Evolutionary conservation across 1,140 invertebrate genomes (phyloP), one percentile per base, ranked within the genome.

Genomic region (Cotesia vestalis): DNA sequence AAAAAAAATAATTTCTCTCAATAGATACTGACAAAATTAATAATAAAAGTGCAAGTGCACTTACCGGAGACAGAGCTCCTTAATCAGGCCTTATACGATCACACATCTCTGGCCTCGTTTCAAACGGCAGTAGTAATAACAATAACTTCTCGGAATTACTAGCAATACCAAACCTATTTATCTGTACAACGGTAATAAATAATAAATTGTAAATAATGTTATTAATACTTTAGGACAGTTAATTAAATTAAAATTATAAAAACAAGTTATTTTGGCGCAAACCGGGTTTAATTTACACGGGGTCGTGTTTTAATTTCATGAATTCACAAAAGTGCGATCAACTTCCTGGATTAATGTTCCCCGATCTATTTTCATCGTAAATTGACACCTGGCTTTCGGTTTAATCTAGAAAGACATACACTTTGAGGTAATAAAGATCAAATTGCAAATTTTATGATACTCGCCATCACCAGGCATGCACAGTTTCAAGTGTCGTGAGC

Each of bases 101-200:
- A 55, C n/a, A 27, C 53, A 14, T 55, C 53, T 55, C 53, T 55
- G 53, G 53, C 53, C 53, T 55, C 53, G n/a, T 12, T 55, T 55
- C 53, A 55, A 55, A 17, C 53, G n/a, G 1, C n/a, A 9, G 8
- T 14, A 55, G 53, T n/a, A n/a, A 46, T 46, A 46, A 46, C 40
- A 46, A 46, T 17, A 5, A 55, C n/a, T 55, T 17, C 46, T 51
- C 46, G 46, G 12, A 51, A 51, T 51, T 51, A n/a, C 8, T 51
- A n/a, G 46, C 12, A 51, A 55, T n/a, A 55, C 53, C n/a, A n/a
- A 51, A 51, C 46, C 53, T n/a, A 55, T 55, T 55, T 55, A 55
- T 14, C 12, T 17, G 12, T 14, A 6, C 53, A 14, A 9, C n/a
- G 27, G 27, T 27, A 27, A 27, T 27, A 27, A 27, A 27, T 27